These are phyloP conservation scores for Chiloscyllium plagiosum DNA, from an alignment of 2,113 vertebrate genomes.

Conservation along the genomic window DNA sequence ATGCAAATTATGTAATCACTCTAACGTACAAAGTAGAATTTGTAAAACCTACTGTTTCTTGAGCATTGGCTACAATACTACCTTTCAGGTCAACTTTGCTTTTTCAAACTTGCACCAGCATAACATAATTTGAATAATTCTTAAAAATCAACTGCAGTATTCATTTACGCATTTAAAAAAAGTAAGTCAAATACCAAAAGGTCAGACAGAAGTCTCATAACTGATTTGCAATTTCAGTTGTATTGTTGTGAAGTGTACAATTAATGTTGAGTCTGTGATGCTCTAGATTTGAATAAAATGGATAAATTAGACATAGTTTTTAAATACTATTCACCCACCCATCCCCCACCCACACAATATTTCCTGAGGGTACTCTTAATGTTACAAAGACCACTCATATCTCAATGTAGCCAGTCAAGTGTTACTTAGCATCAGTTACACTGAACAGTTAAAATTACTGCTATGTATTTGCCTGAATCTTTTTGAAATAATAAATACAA, in stretches of 20 bases:
- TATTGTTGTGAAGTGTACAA: background rate
- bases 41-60: background rate
- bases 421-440: conserved; percentile 30
- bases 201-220: background rate
- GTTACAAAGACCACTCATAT: conserved; percentile 36
- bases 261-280: conserved; percentile 29
- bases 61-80: background rate
- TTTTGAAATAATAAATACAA: background rate
- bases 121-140: background rate
- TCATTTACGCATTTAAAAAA: background rate
- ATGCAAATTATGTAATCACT: conserved; percentile 31
- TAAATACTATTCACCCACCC: conserved; percentile 31
- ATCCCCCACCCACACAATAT: conserved; percentile 18
- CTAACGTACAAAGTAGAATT: background rate
- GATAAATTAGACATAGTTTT: conserved; percentile 27
- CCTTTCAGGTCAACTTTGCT: background rate
- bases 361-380: conserved; percentile 26
- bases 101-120: no score
- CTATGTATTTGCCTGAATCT: background rate
- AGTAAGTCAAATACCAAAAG: background rate
- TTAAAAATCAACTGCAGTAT: background rate
- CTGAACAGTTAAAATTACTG: conserved; percentile 28
- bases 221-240: background rate
- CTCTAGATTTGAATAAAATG: conserved; percentile 10
- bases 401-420: conserved; percentile 34